A percentile compares a stretch with the other conserved stretches of the same genome.
Evolutionary conservation across 92 coral and sea anemone genomes (phyloP).

Genomic region (Bergia sp.): DNA sequence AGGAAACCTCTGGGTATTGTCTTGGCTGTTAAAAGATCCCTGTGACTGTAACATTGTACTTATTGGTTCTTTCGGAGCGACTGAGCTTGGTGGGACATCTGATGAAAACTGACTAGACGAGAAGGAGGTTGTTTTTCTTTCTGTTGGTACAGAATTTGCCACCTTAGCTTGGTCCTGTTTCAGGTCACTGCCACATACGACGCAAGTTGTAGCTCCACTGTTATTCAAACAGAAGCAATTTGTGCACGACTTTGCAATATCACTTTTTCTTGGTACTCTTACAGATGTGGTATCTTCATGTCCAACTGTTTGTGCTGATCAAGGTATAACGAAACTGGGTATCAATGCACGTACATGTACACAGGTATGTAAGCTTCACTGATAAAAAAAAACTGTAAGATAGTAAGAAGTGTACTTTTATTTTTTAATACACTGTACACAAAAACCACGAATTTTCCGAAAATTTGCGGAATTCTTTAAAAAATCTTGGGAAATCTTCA

Average conservation of each 20-base stretch:
- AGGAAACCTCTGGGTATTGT: neutral
- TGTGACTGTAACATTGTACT: neutral
- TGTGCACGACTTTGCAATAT: conserved; percentile 64
- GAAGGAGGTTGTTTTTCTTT: conserved; percentile 1
- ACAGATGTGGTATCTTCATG: neutral
- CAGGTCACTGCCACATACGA: conserved; percentile 62
- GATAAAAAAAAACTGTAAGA: neutral
- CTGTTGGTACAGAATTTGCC: neutral
- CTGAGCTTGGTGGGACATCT: neutral
- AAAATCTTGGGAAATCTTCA: neutral
- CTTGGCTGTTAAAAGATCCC: neutral
- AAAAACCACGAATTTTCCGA: neutral
- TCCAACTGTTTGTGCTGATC: neutral
- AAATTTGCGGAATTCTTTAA: too few relatives aligned
- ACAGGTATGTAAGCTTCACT: neutral
- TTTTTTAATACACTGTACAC: too few relatives aligned
- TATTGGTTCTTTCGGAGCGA: neutral
- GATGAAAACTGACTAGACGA: neutral
- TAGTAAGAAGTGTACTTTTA: neutral
- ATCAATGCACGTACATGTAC: neutral
- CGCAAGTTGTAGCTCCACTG: conserved; percentile 58
- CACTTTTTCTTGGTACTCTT: conserved; percentile 34
- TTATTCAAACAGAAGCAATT: conserved; percentile 69
- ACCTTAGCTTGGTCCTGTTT: neutral
- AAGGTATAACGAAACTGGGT: neutral